Percentiles rank a stretch among this genome's conserved stretches.
Evolutionary conservation across 1,140 invertebrate genomes (phyloP).

Genomic region (Cecropterus lyciades): DNA sequence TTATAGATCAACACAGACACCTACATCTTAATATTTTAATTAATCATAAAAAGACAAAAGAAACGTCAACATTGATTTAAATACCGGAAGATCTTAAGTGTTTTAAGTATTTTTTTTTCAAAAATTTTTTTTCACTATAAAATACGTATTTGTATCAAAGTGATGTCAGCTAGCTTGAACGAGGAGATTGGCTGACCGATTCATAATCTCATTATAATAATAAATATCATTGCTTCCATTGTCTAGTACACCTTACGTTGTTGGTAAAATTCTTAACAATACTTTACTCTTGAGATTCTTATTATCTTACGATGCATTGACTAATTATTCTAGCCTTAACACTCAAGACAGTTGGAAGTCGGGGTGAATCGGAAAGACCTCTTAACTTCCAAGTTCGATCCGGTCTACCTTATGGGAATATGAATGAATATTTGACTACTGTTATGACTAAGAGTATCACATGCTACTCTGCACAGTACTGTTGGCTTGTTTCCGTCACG

Average conservation of each 20-base stretch:
- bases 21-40: conserved; percentile 77
- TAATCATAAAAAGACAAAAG: conserved; percentile 78
- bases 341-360: conserved; percentile 68
- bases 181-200: conserved; percentile 74
- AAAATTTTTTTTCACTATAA: conserved; percentile 69
- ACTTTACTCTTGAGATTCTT: conserved; percentile 75
- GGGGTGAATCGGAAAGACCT: conserved; percentile 52
- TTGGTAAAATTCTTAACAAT: conserved; percentile 83
- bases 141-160: conserved; percentile 83
- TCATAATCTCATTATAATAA: conserved; percentile 65
- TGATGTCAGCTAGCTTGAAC: conserved; percentile 75
- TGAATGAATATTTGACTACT: conserved; percentile 67
- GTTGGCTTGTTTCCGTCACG: conserved; percentile 65
- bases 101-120: conserved; percentile 59
- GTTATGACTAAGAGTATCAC: conserved; percentile 76
- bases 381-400: conserved; percentile 50
- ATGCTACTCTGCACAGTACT: conserved; percentile 68
- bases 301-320: conserved; percentile 80
- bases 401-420: conserved; percentile 54
- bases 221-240: conserved; percentile 82
- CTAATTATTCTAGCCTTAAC: conserved; percentile 75
- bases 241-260: conserved; percentile 70
- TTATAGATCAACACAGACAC: conserved; percentile 79
- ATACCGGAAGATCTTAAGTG: conserved; percentile 76
- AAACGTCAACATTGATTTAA: conserved; percentile 74